Evolutionary conservation across 2,888 invertebrate genomes (phyloP), one percentile per base, ranked within the genome.

Genomic region (Callimorpha dominula): DNA sequence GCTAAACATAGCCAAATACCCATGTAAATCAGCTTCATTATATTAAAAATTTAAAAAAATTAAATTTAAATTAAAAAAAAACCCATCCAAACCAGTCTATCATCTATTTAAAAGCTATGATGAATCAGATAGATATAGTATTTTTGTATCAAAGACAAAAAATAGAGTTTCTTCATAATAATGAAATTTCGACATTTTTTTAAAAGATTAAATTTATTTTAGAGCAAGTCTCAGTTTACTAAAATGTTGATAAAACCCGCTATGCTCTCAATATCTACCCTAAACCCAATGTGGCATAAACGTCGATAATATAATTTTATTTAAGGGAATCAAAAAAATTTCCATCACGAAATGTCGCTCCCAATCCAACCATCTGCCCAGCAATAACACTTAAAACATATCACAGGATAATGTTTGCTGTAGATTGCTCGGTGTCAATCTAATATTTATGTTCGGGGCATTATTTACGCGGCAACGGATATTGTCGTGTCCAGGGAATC

Each of bases 371-470:
- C 72, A 46, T 67, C 62, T 46, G 60, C 69, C 69, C 73, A 80
- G 83, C 85, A 81, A 88, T 88, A 89, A 91, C 85, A 89, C 85
- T 89, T 88, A 88, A 88, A 80, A 79, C 83, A 78, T 84, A 84
- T 79, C 77, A 71, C 74, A 71, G 80, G 50, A 81, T 89, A 89
- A 92, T 88, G 89, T 89, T 81, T 84, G 79, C 71, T 83, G 87
- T 91, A 91, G 89, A 93, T 92, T 91, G 92, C 91, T 85, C 74
- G 82, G 77, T 86, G 87, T 88, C 92, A 84, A 91, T 92, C 85
- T 88, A 91, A 91, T 92, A 92, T 93, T 92, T 92, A 92, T 89
- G 84, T 85, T 80, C 81, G 67, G 78, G 75, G 79, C 84, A 83
- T 87, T 90, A 90, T 90, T 89, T 87, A 83, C 85, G 84, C 85